Percentiles rank a stretch among this genome's conserved stretches.
Conservation (phyloP, 2,888 invertebrate genomes). For the Incurvaria masculella region DNA sequence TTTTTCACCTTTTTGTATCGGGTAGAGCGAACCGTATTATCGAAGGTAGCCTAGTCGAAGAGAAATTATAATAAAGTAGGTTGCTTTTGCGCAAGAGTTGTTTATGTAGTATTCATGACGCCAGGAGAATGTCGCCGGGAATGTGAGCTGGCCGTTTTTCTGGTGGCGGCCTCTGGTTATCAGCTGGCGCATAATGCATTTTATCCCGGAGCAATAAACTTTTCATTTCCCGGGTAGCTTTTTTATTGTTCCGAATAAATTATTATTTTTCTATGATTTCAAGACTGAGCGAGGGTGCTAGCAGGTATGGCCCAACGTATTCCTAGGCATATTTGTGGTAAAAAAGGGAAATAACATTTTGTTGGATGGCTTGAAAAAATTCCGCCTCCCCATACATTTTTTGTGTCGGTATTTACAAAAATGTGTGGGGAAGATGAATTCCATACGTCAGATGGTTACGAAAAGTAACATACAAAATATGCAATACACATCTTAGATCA, state of each 20-base stretch:
- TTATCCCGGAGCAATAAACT: background rate
- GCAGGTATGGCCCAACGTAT: no score
- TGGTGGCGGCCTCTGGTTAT: background rate
- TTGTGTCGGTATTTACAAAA: no score
- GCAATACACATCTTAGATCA: no score
- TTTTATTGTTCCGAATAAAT: background rate
- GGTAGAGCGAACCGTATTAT: background rate
- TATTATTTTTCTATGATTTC: background rate
- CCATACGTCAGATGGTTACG: no score
- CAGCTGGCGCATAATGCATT: background rate
- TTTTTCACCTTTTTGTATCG: background rate
- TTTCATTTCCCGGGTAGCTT: background rate
- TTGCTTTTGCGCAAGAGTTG: background rate
- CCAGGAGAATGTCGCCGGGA: background rate
- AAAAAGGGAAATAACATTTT: no score
- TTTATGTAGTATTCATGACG: background rate
- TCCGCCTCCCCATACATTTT: no score
- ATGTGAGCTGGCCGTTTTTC: background rate
- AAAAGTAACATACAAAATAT: no score
- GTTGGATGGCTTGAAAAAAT: no score
- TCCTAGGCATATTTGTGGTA: no score
- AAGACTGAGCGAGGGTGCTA: no score
- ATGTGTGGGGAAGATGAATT: no score
- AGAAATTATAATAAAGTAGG: background rate
- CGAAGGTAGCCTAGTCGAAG: background rate